Base-by-base conservation (phyloP, 2,113 vertebrate genomes). In the Oryzias javanicus region DNA sequence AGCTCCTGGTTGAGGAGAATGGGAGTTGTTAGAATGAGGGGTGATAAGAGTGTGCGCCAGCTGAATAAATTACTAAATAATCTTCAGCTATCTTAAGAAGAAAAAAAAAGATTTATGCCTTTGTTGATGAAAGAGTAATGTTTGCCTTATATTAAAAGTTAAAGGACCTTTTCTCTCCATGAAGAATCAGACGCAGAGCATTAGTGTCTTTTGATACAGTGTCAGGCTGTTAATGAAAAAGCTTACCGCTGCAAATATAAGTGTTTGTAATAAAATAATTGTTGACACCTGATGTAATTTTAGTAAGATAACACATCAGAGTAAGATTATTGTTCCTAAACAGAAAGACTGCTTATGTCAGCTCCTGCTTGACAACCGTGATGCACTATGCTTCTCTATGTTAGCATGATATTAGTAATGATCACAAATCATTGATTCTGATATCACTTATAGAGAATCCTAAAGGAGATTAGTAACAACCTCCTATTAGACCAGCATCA, bases 221-320 rank as follows among this genome's bases (percentile, higher is more conserved):
- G 86, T 89, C 89, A 90, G 76, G 1, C 60, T 2, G 68, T 72
- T 74, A 80, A 86, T 81, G 84, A 87, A 87, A 86, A 83, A 62
- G 47, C 61, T 47, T 56, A 76, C 81, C 82, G 72, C 56, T 80
- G 90, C 91, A 92, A 91, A 90, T 90, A 91, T 86, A 78, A 86
- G 90, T 89, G 87, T 89, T 89, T 86, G 73, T 67, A 84, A 84
- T 84, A 82, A 82, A 88, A 86, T 87, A 88, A 90, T 88, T 91
- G 90, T 92, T 91, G 91, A 92, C 90, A 92, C 83, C 74, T 89
- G 86, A 90, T 88, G 87, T 75, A 85, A 89, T 92, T 91, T 90
- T 85, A 88, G 78, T 61, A 60, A 84, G 87, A 89, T 82, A 82
- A 88, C 89, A 72, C 88, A 80, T 77, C 72, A 67, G 89, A 87